Base-by-base conservation (phyloP, 2,888 invertebrate genomes). In the Ptychoptera contaminata region DNA sequence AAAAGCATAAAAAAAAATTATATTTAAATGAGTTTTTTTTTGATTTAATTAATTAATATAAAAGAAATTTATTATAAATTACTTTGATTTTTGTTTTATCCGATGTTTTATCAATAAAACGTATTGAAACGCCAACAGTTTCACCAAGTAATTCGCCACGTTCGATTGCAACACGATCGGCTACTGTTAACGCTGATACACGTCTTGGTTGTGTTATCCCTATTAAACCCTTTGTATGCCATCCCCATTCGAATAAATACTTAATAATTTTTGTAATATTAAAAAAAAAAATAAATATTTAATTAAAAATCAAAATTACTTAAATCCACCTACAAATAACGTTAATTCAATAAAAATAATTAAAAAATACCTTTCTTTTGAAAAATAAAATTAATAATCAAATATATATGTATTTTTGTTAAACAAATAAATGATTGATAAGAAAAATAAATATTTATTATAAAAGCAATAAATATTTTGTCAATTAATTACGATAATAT, bases 181-280 rank as follows among this genome's bases (percentile, higher is more conserved):
- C 93, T 14, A 96, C 70, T 23, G 91, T 78, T 40, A 91, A 79
- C 0, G 90, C 91, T 0, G 93, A 92, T 1, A 93, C 81, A 45
- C 94, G 73, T 9, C 96, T 71, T 0, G 97, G 96, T 61, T 97
- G 90, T 2, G 94, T 92, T 48, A 98, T 76, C 39, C 84, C 91
- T 42, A 97, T 82, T 47, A 77, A 71, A 42, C 82, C 85, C 44
- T 82, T 79, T 10, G 73, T 63, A 40, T 78, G 72, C 86, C 88
- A 91, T 56, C 88, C 88, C 47, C 79, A 76, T 61, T 97, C 96
- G 53, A 79, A 67, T 16, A 97, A 69, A 59, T 93, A 97, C 84
- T 97, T 73, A 12, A 61, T n/a, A n/a, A n/a, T n/a, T n/a, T n/a
- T n/a, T n/a, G n/a, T n/a, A n/a, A n/a, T n/a, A n/a, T n/a, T n/a